Evolutionary conservation across 2,797 vertebrate genomes (phyloP).

Genomic region (Valencia hispanica): DNA sequence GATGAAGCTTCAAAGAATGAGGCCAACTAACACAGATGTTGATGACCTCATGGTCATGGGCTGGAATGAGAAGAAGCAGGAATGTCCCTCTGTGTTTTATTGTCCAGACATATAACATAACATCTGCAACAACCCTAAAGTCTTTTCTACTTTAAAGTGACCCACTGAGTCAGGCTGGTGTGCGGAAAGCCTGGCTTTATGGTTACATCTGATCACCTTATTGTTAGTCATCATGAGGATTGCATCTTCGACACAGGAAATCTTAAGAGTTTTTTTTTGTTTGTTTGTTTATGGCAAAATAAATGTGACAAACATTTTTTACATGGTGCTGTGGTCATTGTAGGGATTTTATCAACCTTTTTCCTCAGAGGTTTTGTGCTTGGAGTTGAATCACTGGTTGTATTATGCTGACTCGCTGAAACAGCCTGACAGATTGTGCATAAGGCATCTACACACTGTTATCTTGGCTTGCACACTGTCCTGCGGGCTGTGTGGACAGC

Average conservation of each 20-base stretch:
- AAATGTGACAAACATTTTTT: conserved; percentile 76
- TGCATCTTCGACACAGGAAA: conserved; percentile 46
- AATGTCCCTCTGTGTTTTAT: conserved; percentile 78
- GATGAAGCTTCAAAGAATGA: conserved; percentile 97
- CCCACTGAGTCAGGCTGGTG: conserved; percentile 68
- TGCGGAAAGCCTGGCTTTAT: not conserved
- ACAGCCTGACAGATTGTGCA: conserved; percentile 2
- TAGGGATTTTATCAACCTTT: not conserved
- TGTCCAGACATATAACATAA: conserved; percentile 63
- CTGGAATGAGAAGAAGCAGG: conserved; percentile 84
- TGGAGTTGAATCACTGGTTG: not conserved
- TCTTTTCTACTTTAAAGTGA: conserved; percentile 88
- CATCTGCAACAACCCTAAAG: conserved; percentile 63
- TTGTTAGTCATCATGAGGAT: not conserved
- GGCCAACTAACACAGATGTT: conserved; percentile 84
- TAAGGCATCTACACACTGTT: conserved; percentile 12
- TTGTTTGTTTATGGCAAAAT: conserved; percentile 79
- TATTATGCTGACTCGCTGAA: conserved; percentile 10
- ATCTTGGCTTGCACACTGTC: conserved; percentile 45
- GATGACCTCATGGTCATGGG: conserved; percentile 18
- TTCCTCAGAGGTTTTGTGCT: not conserved
- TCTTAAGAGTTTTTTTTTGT: conserved; percentile 72
- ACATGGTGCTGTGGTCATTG: conserved; percentile 70
- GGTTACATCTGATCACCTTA: not conserved
- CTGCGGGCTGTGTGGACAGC: conserved; percentile 45